Conservation (phyloP, 1,140 invertebrate genomes). For the Ptiloglossa arizonensis region DNA sequence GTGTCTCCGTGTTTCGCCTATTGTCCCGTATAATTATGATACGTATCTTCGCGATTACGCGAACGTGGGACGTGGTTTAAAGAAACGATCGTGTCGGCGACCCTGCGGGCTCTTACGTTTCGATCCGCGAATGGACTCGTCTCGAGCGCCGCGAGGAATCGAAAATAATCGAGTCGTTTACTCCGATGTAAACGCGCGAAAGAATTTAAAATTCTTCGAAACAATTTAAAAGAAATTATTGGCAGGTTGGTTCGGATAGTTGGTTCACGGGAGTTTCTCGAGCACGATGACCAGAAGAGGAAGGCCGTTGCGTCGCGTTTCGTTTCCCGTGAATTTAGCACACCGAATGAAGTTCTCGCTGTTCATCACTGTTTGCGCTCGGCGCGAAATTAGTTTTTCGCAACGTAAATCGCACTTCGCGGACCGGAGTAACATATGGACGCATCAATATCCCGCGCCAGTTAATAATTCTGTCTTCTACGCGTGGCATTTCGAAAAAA, state of each 20-base stretch:
- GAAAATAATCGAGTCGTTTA: too few species aligned
- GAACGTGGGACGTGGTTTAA: too few species aligned
- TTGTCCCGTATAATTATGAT: constrained; percentile 33
- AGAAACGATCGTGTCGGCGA: too few species aligned
- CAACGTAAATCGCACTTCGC: constrained; percentile 18
- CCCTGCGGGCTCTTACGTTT: too few species aligned
- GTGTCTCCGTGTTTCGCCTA: not conserved
- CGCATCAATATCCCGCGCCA: constrained; percentile 30
- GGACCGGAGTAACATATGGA: constrained; percentile 20
- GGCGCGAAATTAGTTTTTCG: constrained; percentile 41
- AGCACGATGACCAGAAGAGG: constrained; percentile 5
- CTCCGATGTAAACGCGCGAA: too few species aligned
- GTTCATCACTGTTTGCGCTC: constrained; percentile 21
- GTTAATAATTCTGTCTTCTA: constrained; percentile 40
- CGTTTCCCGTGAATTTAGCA: constrained; percentile 18
- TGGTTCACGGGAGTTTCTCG: not conserved
- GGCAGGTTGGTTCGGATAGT: not conserved
- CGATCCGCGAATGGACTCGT: too few species aligned
- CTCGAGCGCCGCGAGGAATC: too few species aligned
- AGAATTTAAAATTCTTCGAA: too few species aligned
- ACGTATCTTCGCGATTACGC: not conserved
- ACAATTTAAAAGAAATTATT: too few species aligned
- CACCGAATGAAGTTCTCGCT: constrained; percentile 29
- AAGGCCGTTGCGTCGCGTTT: constrained; percentile 6
- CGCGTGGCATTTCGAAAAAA: not conserved